Percentiles rank a stretch among this genome's conserved stretches.
These are phyloP conservation scores for Theocolax elegans DNA, from an alignment of 1,140 invertebrate species.

Conservation along the genomic window DNA sequence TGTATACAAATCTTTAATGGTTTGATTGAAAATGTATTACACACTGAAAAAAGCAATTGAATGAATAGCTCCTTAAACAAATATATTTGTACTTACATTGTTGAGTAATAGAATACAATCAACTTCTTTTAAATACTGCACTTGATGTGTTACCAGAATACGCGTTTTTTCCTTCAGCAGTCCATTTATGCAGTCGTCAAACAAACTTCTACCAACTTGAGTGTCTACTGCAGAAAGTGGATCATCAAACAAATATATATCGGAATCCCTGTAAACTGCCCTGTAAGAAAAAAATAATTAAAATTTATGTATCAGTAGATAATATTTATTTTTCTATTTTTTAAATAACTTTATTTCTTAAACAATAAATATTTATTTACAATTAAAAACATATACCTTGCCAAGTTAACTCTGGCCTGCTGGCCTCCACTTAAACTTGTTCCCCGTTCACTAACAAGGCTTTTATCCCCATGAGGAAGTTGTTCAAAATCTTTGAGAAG, in stretches of 20 bases:
- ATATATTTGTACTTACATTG: slow-evolving; percentile 66
- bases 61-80: too few species aligned
- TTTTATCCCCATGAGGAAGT: slow-evolving; percentile 84
- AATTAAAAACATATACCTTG: slow-evolving; percentile 51
- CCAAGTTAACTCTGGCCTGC: slow-evolving; percentile 88
- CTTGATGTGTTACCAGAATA: slow-evolving; percentile 84
- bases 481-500: slow-evolving; percentile 81
- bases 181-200: slow-evolving; percentile 74
- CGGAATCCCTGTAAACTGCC: slow-evolving; percentile 82
- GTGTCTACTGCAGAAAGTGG: slow-evolving; percentile 82
- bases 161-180: slow-evolving; percentile 77
- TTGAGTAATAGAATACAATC: slow-evolving; percentile 75
- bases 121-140: slow-evolving; percentile 80
- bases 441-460: slow-evolving; percentile 87
- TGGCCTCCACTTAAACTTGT: slow-evolving; percentile 90
- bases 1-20: too few species aligned
- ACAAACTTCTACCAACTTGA: slow-evolving; percentile 79
- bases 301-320: not conserved
- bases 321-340: not conserved
- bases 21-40: too few species aligned
- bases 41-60: too few species aligned
- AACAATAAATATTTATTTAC: not conserved
- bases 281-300: slow-evolving; percentile 57
- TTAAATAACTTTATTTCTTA: not conserved
- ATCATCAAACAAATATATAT: slow-evolving; percentile 85